A percentile compares a stretch with the other conserved stretches of the same genome.
phyloP scores from a whole-genome alignment of 2,113 vertebrate species.

The Sardina pilchardus region DNA sequence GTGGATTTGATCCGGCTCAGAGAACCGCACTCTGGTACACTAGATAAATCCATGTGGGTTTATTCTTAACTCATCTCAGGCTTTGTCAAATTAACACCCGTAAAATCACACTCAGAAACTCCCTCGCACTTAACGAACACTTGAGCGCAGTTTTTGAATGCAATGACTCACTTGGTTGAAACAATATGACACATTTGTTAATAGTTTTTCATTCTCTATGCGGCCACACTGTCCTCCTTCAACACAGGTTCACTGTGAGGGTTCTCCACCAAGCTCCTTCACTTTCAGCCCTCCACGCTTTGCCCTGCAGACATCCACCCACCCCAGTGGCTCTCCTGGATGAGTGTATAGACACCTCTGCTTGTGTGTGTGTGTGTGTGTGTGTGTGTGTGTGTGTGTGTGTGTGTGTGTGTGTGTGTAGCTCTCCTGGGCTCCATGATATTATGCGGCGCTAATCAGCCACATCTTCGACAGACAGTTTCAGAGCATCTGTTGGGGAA shows the following conservation, averaged over 20 bases:
- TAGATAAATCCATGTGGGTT: background rate
- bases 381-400: too few relatives aligned
- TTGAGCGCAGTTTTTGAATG: background rate
- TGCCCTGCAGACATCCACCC: background rate
- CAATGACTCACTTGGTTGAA: background rate
- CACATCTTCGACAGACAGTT: conserved; percentile 26
- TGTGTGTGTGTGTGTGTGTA: too few relatives aligned
- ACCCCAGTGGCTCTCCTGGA: background rate
- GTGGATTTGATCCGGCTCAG: background rate
- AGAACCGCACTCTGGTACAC: background rate
- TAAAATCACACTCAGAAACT: background rate
- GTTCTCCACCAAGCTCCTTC: background rate
- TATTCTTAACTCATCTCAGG: background rate
- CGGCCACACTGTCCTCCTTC: background rate
- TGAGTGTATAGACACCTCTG: too few relatives aligned
- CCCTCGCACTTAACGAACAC: background rate
- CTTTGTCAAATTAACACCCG: background rate
- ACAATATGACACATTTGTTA: too few relatives aligned
- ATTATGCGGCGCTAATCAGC: conserved; percentile 14
- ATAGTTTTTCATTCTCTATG: too few relatives aligned
- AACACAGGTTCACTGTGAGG: background rate
- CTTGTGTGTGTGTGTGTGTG: too few relatives aligned
- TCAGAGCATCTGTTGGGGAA: conserved; percentile 40
- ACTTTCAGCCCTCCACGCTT: background rate
- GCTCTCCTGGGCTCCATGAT: background rate